Evolutionary conservation across 2,797 vertebrate genomes (phyloP).

Genomic region (Chromis chromis): DNA sequence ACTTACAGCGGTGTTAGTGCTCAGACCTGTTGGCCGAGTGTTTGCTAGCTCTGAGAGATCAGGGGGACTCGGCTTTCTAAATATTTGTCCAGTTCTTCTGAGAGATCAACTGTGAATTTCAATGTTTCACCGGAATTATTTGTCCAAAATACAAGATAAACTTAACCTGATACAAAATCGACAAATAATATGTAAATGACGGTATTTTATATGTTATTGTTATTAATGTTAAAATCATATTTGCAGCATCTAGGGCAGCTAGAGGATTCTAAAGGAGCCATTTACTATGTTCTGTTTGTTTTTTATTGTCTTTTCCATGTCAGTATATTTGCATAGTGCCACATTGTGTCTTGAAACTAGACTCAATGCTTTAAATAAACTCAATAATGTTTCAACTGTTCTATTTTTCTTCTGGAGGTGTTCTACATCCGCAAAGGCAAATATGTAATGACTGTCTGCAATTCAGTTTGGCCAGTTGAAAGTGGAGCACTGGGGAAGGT

Average conservation of each 20-base stretch:
- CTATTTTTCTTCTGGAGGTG: not conserved
- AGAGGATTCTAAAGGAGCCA: no score
- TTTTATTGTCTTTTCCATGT: not conserved
- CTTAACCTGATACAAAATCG: not conserved
- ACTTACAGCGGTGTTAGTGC: slow-evolving; percentile 40
- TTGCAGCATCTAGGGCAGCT: no score
- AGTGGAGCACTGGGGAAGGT: not conserved
- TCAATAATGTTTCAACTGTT: not conserved
- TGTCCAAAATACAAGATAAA: slow-evolving; percentile 22
- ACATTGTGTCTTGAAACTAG: not conserved
- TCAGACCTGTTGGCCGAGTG: not conserved
- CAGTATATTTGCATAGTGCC: no score
- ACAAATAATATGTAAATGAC: not conserved
- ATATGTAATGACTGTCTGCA: no score
- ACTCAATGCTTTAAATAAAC: not conserved
- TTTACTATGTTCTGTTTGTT: not conserved
- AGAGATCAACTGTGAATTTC: slow-evolving; percentile 44
- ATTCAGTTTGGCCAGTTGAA: not conserved
- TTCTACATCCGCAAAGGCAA: not conserved
- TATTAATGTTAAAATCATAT: no score
- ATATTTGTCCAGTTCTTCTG: slow-evolving; percentile 59
- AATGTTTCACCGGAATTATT: no score
- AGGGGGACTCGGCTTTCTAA: slow-evolving; percentile 51
- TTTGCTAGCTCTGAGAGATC: slow-evolving; percentile 43
- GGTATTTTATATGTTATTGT: no score